These are phyloP conservation scores for Neodiprion fabricii DNA, from an alignment of 1,140 invertebrate species.

Conservation along the genomic window DNA sequence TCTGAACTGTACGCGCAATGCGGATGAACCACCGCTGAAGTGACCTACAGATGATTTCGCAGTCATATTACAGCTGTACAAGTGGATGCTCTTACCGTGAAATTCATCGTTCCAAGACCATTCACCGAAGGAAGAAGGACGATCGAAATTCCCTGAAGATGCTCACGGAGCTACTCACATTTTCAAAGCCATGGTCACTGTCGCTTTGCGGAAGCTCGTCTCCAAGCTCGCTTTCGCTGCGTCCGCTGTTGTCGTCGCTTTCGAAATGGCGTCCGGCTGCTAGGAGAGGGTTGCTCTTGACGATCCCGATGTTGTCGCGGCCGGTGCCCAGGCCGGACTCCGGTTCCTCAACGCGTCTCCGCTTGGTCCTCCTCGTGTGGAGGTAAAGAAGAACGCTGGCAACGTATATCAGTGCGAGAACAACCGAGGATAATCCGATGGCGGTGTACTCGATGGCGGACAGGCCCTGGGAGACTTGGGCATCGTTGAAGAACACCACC, in stretches of 20 bases:
- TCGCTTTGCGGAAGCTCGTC: conserved; percentile 51
- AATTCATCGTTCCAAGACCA: not conserved
- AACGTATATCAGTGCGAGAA: conserved; percentile 83
- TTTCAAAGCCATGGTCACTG: conserved; percentile 49
- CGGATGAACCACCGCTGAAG: conserved; percentile 74
- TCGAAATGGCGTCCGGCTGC: conserved; percentile 67
- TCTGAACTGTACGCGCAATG: conserved; percentile 44
- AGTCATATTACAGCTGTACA: not conserved
- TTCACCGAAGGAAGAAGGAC: not conserved
- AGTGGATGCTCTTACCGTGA: not conserved
- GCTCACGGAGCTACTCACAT: conserved; percentile 33
- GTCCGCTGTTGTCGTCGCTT: conserved; percentile 58
- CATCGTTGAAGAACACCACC: conserved; percentile 75
- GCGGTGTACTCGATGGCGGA: conserved; percentile 78
- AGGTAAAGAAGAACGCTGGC: conserved; percentile 83
- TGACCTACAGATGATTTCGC: conserved; percentile 58
- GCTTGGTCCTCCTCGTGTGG: conserved; percentile 65
- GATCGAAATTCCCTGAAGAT: not conserved
- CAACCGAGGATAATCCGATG: conserved; percentile 79
- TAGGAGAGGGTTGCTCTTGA: conserved; percentile 80
- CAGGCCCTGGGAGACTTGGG: conserved; percentile 66
- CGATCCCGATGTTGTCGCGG: conserved; percentile 63
- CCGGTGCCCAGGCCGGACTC: conserved; percentile 50
- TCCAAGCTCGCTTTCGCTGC: conserved; percentile 50
- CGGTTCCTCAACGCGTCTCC: conserved; percentile 45